Percentiles rank a stretch among this genome's conserved stretches.
phyloP scores from a whole-genome alignment of 1,140 invertebrate species.

The Zaprionus lachaisei region DNA sequence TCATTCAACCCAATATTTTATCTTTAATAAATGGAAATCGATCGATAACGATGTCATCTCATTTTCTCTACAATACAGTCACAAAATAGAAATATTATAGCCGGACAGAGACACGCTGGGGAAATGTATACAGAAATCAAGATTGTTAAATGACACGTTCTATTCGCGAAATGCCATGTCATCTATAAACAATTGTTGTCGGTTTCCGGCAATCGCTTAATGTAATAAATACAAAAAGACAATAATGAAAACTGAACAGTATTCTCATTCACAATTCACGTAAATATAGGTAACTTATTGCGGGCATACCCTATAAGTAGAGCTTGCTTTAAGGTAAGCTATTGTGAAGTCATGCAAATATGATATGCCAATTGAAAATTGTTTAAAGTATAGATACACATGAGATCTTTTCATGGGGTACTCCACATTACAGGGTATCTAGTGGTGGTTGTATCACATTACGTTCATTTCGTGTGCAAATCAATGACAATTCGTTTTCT shows the following conservation, averaged over 20 bases:
- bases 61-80: background rate
- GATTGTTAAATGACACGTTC: slow-evolving; percentile 7
- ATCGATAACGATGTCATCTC: background rate
- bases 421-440: too few relatives aligned
- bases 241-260: background rate
- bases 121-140: background rate
- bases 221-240: background rate
- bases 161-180: background rate
- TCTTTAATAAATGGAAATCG: background rate
- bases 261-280: background rate
- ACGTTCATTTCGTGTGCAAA: background rate
- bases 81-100: background rate
- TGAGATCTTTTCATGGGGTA: too few relatives aligned
- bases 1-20: background rate
- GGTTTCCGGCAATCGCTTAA: background rate
- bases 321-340: too few relatives aligned
- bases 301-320: background rate
- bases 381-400: too few relatives aligned
- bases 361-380: too few relatives aligned
- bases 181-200: slow-evolving; percentile 9
- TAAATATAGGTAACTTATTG: background rate
- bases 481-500: background rate
- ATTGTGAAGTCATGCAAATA: too few relatives aligned
- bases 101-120: background rate
- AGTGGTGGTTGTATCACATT: too few relatives aligned